phyloP scores from a whole-genome alignment of 2,888 invertebrate species.

The Archips crataeganus region DNA sequence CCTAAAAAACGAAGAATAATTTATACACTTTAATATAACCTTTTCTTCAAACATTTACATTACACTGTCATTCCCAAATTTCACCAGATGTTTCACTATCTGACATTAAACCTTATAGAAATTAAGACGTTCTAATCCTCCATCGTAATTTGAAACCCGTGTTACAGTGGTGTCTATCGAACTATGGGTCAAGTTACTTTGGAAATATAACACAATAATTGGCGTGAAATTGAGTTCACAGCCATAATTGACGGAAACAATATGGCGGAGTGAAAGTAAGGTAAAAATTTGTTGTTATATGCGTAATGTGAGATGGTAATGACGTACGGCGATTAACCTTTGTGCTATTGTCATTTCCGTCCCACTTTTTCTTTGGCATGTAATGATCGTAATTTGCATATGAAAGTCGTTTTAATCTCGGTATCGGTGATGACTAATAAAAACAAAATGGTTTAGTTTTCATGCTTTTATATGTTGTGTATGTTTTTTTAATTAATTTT shows the following conservation, averaged over 20 bases:
- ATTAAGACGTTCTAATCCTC: slow-evolving; percentile 15
- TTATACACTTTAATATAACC: neutral
- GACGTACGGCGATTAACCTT: neutral
- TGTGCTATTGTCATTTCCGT: slow-evolving; percentile 5
- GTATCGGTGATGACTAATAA: neutral
- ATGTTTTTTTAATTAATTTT: too few relatives aligned
- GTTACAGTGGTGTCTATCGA: neutral
- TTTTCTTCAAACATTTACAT: neutral
- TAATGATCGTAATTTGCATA: slow-evolving; percentile 3
- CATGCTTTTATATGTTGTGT: too few relatives aligned
- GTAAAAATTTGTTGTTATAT: neutral
- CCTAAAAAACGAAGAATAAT: neutral
- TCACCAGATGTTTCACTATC: slow-evolving; percentile 18
- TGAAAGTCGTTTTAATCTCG: neutral
- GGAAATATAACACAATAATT: slow-evolving; percentile 18
- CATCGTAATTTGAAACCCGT: slow-evolving; percentile 1
- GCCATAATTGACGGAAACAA: slow-evolving; percentile 23
- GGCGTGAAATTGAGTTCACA: slow-evolving; percentile 28
- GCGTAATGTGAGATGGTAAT: neutral
- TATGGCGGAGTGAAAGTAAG: slow-evolving; percentile 26
- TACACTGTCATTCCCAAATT: neutral
- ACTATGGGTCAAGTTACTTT: neutral
- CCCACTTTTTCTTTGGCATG: neutral
- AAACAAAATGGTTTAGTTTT: too few relatives aligned
- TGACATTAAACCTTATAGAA: slow-evolving; percentile 26